Evolutionary conservation across 2,113 vertebrate genomes (phyloP), one percentile per base, ranked within the genome.

Genomic region (Campylorhamphus procurvoides): DNA sequence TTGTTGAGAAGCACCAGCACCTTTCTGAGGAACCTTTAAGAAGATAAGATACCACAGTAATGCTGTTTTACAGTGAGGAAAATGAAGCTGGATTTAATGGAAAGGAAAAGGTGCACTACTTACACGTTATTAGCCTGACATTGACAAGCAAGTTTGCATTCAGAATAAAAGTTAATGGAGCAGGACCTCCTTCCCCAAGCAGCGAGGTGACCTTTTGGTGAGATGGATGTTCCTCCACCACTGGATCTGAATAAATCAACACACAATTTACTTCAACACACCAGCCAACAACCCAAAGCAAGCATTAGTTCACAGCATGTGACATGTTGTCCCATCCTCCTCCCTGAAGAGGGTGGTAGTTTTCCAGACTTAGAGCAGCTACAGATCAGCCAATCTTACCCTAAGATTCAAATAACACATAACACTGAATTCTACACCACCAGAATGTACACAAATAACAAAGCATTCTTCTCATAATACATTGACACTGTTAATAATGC

Each of bases 1-100:
- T 99, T 42, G 99, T 99, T 96, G 98, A 98, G 46, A 99, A 98
- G 93, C 98, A 99, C 99, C 99, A 99, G 93, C 99, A 99, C 84
- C 97, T 98, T 74, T 98, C 98, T 64, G 97, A 97, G 81, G 96
- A 97, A 98, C 98, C 99, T 99, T 93, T 89, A 94, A 96, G 67
- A 84, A 93, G 15, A 74, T 62, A 7, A 91, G 37, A 85, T 12
- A 94, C 12, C 58, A 93, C 9, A 80, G 31, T 76, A 52, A 85
- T 13, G 9, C 20, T 79, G 13, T n/a, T 83, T 58, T n/a, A 78
- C 9, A 75, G 13, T 56, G 29, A 56, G 53, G 35, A 55, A 29
- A 49, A 44, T 22, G 60, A 37, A 63, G 13, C 11, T 58, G 27
- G 10, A 67, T 68, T 44, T 31, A 90, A 75, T 60, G 56, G 83